A percentile compares a stretch with the other conserved stretches of the same genome.
These are phyloP conservation scores for Manis javanica DNA, from an alignment of 2,797 vertebrate genomes.

Conservation along the genomic window DNA sequence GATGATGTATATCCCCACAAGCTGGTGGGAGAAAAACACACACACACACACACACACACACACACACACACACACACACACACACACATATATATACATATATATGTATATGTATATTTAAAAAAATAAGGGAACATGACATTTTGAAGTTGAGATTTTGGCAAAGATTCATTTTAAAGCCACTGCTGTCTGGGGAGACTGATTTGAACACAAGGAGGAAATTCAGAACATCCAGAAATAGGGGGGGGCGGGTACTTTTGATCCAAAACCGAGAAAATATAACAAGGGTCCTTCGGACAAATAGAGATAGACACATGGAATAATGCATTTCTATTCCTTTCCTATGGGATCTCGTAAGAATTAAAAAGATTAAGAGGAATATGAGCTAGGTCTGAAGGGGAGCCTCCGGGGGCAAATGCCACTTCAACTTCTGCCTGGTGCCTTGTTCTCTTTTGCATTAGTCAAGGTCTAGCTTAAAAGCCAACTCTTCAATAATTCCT, in stretches of 20 bases:
- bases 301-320: background rate
- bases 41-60: no score
- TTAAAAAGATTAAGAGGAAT: background rate
- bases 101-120: slow-evolving; percentile 74
- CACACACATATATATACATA: no score
- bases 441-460: background rate
- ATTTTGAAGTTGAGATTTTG: slow-evolving; percentile 83
- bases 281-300: slow-evolving; percentile 39
- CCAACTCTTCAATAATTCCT: background rate
- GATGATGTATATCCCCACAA: slow-evolving; percentile 88
- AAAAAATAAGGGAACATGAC: slow-evolving; percentile 84
- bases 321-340: slow-evolving; percentile 19
- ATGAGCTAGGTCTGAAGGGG: background rate
- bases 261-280: slow-evolving; percentile 49
- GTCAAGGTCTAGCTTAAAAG: background rate
- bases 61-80: no score
- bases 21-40: slow-evolving; percentile 69
- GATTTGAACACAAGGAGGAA: slow-evolving; percentile 58
- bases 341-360: background rate
- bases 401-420: background rate
- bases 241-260: background rate
- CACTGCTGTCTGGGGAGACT: slow-evolving; percentile 61
- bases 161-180: slow-evolving; percentile 73
- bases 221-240: slow-evolving; percentile 29
- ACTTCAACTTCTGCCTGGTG: background rate